Percentiles rank a stretch among this genome's conserved stretches.
These are phyloP conservation scores for Metacarcinus magister DNA, from an alignment of 2,888 invertebrate species.

Conservation along the genomic window DNA sequence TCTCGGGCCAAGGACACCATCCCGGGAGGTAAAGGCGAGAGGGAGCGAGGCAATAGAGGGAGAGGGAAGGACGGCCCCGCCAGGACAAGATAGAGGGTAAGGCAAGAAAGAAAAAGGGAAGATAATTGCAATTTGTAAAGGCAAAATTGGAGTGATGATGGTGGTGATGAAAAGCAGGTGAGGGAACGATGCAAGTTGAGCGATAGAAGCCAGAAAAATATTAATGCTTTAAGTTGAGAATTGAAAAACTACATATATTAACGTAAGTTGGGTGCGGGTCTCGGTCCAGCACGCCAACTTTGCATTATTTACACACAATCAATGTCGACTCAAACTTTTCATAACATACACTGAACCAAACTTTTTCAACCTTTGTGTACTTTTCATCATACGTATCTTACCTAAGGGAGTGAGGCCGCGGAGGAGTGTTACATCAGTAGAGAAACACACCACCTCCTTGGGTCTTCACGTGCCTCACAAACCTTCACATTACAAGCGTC, in stretches of 20 bases:
- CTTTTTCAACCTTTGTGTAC: conserved; percentile 27
- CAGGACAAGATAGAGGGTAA: not conserved
- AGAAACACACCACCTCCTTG: not conserved
- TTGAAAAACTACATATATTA: not conserved
- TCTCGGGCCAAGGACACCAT: not conserved
- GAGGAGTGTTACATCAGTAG: not conserved
- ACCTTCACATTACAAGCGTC: not conserved
- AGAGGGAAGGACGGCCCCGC: not conserved
- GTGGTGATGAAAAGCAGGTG: not conserved
- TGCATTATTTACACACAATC: not conserved
- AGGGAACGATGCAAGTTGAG: not conserved
- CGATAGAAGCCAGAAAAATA: not conserved
- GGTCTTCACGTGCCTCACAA: not conserved
- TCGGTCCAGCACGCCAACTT: not conserved
- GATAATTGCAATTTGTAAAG: not conserved
- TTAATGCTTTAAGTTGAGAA: not conserved
- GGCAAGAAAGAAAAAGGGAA: not conserved
- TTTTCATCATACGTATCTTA: not conserved
- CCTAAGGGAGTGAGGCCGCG: not conserved
- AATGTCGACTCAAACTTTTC: not conserved
- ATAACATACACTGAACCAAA: not conserved
- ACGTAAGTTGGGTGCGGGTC: not conserved
- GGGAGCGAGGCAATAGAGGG: not conserved
- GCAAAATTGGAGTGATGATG: not conserved
- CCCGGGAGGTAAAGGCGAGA: not conserved